These are phyloP conservation scores for Prinia subflava DNA, from an alignment of 2,113 vertebrate species.

Conservation along the genomic window DNA sequence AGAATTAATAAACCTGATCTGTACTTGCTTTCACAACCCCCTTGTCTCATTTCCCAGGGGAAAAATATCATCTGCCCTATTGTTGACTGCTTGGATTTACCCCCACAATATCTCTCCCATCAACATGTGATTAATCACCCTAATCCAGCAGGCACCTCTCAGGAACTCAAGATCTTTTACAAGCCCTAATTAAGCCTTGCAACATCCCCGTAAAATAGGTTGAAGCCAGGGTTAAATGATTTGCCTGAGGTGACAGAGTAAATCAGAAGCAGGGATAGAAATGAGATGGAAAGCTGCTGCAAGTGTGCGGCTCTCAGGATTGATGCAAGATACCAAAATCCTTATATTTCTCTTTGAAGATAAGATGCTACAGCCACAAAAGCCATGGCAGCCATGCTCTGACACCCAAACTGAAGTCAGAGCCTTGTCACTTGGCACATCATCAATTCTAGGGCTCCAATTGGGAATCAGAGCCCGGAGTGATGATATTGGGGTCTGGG, in stretches of 20 bases:
- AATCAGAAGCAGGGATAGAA: slow-evolving; percentile 37
- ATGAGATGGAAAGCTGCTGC: not conserved
- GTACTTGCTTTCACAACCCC: slow-evolving; percentile 12
- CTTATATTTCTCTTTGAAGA: not conserved
- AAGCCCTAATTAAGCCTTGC: slow-evolving; percentile 56
- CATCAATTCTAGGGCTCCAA: not conserved
- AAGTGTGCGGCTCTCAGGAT: not conserved
- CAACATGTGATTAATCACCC: slow-evolving; percentile 47
- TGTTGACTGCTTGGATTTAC: slow-evolving; percentile 34
- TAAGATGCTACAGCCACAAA: not conserved
- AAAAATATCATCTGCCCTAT: slow-evolving; percentile 31
- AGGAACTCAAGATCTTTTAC: slow-evolving; percentile 45
- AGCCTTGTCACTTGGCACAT: not conserved
- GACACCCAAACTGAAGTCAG: not conserved
- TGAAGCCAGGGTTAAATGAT: slow-evolving; percentile 56
- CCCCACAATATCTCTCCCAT: slow-evolving; percentile 23
- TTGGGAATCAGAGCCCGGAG: not conserved
- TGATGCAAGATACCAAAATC: not conserved
- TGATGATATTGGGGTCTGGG: not conserved
- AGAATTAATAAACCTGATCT: slow-evolving; percentile 51
- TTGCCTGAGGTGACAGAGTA: slow-evolving; percentile 47
- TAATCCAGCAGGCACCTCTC: slow-evolving; percentile 52
- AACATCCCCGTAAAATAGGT: slow-evolving; percentile 55
- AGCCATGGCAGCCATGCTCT: not conserved
- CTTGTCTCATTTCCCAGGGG: not conserved